Percentiles rank a stretch among this genome's conserved stretches.
phyloP scores from a whole-genome alignment of 2,888 invertebrate genomes.

The Exephanes ischioxanthus region DNA sequence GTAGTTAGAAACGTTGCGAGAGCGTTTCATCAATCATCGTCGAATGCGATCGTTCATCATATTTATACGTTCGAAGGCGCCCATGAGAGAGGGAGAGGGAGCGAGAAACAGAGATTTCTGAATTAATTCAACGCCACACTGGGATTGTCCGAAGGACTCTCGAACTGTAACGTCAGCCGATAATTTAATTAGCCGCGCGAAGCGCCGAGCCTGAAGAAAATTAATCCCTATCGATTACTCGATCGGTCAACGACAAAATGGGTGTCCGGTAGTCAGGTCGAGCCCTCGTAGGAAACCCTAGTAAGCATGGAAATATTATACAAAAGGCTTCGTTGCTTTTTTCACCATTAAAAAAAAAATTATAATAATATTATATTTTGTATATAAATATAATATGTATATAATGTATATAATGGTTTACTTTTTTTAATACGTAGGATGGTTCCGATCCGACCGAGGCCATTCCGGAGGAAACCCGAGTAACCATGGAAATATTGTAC shows the following conservation, averaged over 20 bases:
- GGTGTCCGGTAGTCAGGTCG: constrained; percentile 5
- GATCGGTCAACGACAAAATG: constrained; percentile 10
- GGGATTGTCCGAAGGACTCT: constrained; percentile 9
- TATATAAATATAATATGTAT: no score
- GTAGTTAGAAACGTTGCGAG: background rate
- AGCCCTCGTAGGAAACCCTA: background rate
- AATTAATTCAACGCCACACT: constrained; percentile 41
- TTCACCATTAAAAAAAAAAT: no score
- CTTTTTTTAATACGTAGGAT: no score
- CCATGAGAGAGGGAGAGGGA: background rate
- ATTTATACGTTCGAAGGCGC: constrained; percentile 3
- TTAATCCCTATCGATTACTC: constrained; percentile 33
- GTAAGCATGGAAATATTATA: background rate
- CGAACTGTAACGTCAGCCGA: background rate
- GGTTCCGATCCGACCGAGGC: no score
- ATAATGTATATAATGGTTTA: no score
- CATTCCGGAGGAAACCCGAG: no score
- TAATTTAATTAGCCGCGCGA: background rate
- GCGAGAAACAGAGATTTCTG: constrained; percentile 18
- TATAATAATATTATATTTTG: no score
- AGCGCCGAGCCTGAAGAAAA: background rate
- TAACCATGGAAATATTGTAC: no score
- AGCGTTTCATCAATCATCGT: constrained; percentile 58
- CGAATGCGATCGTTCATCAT: constrained; percentile 60
- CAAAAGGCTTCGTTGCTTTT: background rate